Evolutionary conservation across 2,797 vertebrate species (phyloP).

Genomic region (Neolamprologus multifasciatus): DNA sequence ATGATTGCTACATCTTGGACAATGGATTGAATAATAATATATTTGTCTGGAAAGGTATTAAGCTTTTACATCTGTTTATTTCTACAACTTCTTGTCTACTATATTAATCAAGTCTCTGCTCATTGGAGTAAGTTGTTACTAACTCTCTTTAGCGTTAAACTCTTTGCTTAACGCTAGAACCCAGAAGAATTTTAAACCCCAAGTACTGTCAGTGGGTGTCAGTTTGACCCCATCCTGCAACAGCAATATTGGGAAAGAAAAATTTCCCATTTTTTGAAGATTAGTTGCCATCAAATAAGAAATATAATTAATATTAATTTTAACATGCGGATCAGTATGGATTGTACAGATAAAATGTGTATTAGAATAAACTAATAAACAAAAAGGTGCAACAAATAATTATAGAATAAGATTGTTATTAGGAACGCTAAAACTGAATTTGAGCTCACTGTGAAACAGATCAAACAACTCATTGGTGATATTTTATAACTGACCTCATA

Average conservation of each 20-base stretch:
- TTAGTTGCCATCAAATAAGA: background rate
- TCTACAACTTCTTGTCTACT: background rate
- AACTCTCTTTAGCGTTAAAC: background rate
- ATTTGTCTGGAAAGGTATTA: conserved; percentile 80
- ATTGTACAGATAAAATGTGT: background rate
- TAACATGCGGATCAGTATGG: fast-evolving
- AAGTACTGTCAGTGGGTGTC: background rate
- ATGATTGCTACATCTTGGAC: conserved; percentile 76
- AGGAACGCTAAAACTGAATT: background rate
- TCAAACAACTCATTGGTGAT: background rate
- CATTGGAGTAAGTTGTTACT: background rate
- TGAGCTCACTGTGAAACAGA: background rate
- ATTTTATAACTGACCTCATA: background rate
- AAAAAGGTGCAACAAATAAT: background rate
- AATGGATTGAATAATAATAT: conserved; percentile 55
- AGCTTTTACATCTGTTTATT: background rate
- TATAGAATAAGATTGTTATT: background rate
- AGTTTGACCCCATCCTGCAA: background rate
- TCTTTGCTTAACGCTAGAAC: background rate
- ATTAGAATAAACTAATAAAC: background rate
- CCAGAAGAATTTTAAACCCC: background rate
- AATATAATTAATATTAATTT: background rate
- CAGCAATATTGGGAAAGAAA: background rate
- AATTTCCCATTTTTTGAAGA: background rate
- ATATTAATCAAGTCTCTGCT: background rate